Evolutionary conservation across 2,888 invertebrate species (phyloP), one percentile per base, ranked within the genome.

Genomic region (Eupithecia subumbrata): DNA sequence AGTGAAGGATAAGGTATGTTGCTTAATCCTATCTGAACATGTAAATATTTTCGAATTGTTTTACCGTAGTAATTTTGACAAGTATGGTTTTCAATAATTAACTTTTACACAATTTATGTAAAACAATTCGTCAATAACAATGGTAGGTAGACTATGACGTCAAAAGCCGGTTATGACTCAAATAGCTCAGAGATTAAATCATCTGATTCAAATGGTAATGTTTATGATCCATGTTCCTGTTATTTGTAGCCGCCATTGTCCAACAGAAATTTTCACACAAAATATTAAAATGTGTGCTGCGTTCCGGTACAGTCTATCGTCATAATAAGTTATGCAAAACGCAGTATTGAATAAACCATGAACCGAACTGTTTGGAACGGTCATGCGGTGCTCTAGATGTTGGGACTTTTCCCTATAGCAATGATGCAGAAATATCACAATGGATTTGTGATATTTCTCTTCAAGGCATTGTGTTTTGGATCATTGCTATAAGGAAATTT

Each of bases 301-400:
- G 73, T 76, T 75, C 78, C 76, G 76, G 73, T 77, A 78, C 74
- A 73, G 74, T 75, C 70, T 76, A 77, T 76, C 73, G 78, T 81
- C 79, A 80, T 81, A 78, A 76, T 81, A 78, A 81, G 77, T 79
- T 78, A 80, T 80, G 79, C 79, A 78, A 79, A 81, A 78, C 78
- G 79, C 74, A 25, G 48, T 74, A 75, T 71, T 80, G 81, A 80
- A 81, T 81, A 81, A 81, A 80, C 78, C 80, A 80, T 81, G 81
- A 79, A 78, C 73, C 78, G 76, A 81, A 81, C 80, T 79, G 79
- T 80, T 81, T 71, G 78, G 78, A 80, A 76, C 80, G 80, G 81
- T 81, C 81, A 79, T 78, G 76, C 79, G 75, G 72, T 80, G 81
- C 77, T 81, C 81, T 78, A 80, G 74, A 80, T 81, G 78, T 77